These are phyloP conservation scores for Tinamus guttatus DNA, from an alignment of 2,113 vertebrate species.

Conservation along the genomic window DNA sequence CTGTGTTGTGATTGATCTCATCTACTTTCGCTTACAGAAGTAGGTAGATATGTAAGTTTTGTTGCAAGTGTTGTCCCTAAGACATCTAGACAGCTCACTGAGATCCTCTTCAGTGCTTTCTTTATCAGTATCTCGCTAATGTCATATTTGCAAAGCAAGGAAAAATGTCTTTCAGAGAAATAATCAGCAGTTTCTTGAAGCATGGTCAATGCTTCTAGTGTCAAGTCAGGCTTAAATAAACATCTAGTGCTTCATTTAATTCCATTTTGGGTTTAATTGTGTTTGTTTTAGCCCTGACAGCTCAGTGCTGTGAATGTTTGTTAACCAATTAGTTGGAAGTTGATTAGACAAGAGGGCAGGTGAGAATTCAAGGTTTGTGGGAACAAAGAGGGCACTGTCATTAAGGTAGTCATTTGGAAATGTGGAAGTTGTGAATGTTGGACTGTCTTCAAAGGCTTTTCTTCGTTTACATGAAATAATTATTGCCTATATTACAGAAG, in stretches of 20 bases:
- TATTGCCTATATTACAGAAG: not conserved
- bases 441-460: not conserved
- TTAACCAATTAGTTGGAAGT: not conserved
- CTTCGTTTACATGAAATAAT: not conserved
- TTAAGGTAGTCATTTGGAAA: not conserved
- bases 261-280: not conserved
- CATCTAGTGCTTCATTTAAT: not conserved
- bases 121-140: constrained; percentile 24
- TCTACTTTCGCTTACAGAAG: constrained; percentile 1
- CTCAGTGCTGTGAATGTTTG: not conserved
- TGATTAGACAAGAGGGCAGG: not conserved
- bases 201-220: not conserved
- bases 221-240: not conserved
- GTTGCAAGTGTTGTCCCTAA: not conserved
- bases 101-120: not conserved
- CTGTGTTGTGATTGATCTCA: not conserved
- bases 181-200: not conserved
- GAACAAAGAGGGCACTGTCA: not conserved
- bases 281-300: not conserved
- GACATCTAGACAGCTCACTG: not conserved
- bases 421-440: not conserved
- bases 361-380: not conserved
- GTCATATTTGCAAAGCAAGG: not conserved
- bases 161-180: not conserved
- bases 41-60: not conserved